Percentiles rank a stretch among this genome's conserved stretches.
Conservation (phyloP, 2,113 vertebrate genomes). For the Bettongia penicillata region DNA sequence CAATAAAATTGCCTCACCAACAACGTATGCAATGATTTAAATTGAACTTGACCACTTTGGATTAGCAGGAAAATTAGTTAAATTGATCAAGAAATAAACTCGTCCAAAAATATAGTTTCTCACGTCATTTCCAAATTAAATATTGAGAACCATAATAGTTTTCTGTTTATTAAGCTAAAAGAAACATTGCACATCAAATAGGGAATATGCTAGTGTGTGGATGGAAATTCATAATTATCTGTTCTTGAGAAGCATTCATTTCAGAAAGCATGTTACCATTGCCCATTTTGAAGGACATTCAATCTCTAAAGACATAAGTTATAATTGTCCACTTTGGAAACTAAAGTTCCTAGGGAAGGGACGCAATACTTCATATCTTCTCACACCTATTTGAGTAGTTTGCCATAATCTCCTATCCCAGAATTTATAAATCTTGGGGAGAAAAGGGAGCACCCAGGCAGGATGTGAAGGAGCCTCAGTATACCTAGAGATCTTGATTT, state of each 20-base stretch:
- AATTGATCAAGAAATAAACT: slow-evolving; percentile 74
- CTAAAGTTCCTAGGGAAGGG: background rate
- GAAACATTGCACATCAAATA: slow-evolving; percentile 58
- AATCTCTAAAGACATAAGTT: background rate
- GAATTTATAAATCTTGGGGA: background rate
- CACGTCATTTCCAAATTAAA: slow-evolving; percentile 66
- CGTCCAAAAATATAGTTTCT: slow-evolving; percentile 60
- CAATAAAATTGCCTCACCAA: slow-evolving; percentile 76
- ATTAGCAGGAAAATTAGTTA: slow-evolving; percentile 75
- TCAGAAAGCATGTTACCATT: slow-evolving; percentile 30
- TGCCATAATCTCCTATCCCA: background rate
- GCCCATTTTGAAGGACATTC: slow-evolving; percentile 31
- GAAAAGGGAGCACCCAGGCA: background rate
- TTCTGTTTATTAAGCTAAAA: slow-evolving; percentile 69
- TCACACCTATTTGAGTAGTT: background rate
- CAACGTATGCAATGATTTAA: slow-evolving; percentile 74
- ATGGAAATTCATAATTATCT: slow-evolving; percentile 58
- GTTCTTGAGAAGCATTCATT: slow-evolving; percentile 40
- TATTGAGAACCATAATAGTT: slow-evolving; percentile 55
- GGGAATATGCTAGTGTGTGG: slow-evolving; percentile 54
- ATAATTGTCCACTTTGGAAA: background rate
- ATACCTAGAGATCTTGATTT: background rate
- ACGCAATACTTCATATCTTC: background rate
- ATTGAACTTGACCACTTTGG: slow-evolving; percentile 68
- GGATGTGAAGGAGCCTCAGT: background rate